These are phyloP conservation scores for Sylvia atricapilla DNA, from an alignment of 2,113 vertebrate species.

Conservation along the genomic window DNA sequence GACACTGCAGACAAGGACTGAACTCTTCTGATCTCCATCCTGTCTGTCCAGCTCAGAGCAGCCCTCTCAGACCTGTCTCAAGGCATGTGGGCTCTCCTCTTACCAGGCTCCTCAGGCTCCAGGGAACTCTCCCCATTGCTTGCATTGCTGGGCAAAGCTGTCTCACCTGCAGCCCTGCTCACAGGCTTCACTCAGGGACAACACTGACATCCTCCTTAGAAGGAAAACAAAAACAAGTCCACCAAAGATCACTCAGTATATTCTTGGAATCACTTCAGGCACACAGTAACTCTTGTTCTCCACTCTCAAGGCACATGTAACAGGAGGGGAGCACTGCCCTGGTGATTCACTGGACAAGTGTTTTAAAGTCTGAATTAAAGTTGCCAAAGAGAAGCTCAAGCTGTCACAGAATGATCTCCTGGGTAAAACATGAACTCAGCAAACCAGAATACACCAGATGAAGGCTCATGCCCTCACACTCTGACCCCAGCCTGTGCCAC, in stretches of 20 bases:
- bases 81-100: neutral
- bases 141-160: neutral
- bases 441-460: neutral
- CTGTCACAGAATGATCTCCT: neutral
- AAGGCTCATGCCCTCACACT: neutral
- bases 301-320: neutral
- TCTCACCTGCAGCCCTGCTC: conserved; percentile 36
- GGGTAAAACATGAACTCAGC: neutral
- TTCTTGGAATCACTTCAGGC: neutral
- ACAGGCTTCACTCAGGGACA: neutral
- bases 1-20: neutral
- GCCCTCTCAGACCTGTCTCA: neutral
- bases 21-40: neutral
- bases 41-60: neutral
- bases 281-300: too few relatives aligned
- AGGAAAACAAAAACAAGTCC: neutral
- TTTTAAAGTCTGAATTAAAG: neutral
- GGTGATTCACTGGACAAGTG: neutral
- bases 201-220: conserved; percentile 21
- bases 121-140: neutral
- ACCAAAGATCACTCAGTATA: neutral
- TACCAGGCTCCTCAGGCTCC: conserved; percentile 32
- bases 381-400: neutral
- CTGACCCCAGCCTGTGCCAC: neutral
- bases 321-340: neutral